Evolutionary conservation across 23 tunicate genomes (phyloP).

Genomic region (Phallusia fumigata): DNA sequence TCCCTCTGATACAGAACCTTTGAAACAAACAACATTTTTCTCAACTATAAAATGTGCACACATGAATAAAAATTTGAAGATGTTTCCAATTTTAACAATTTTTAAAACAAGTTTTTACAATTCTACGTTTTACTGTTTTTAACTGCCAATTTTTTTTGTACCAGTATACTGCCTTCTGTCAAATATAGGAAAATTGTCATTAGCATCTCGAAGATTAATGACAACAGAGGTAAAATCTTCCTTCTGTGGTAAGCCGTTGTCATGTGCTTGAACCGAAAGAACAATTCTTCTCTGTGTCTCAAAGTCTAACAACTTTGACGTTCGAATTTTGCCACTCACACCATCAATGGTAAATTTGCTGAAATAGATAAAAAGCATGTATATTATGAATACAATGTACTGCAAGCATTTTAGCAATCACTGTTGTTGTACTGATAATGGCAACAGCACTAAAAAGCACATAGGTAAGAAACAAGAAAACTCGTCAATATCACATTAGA

Average conservation of each 20-base stretch:
- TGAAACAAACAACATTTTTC: neutral
- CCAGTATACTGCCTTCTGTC: slow-evolving; percentile 58
- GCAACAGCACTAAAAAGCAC: no score
- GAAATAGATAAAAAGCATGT: slow-evolving; percentile 18
- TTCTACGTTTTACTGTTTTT: no score
- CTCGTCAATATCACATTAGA: no score
- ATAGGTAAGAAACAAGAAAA: no score
- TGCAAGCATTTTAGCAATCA: no score
- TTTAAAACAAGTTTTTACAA: no score
- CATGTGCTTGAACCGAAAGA: slow-evolving; percentile 59
- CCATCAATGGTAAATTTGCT: slow-evolving; percentile 63
- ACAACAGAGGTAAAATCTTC: slow-evolving; percentile 44
- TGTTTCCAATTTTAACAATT: no score
- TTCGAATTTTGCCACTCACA: slow-evolving; percentile 55
- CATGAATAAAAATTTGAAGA: no score
- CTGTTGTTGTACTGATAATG: no score
- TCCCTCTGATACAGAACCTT: slow-evolving; percentile 47
- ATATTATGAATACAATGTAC: neutral
- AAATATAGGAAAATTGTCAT: slow-evolving; percentile 89
- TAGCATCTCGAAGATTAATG: slow-evolving; percentile 72
- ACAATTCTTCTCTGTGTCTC: slow-evolving; percentile 24
- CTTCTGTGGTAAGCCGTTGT: slow-evolving; percentile 68
- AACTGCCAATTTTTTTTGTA: neutral
- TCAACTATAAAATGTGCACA: neutral
- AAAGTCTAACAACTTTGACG: slow-evolving; percentile 49